These are phyloP conservation scores for Lagodon rhomboides DNA, from an alignment of 2,797 vertebrate species.

Conservation along the genomic window DNA sequence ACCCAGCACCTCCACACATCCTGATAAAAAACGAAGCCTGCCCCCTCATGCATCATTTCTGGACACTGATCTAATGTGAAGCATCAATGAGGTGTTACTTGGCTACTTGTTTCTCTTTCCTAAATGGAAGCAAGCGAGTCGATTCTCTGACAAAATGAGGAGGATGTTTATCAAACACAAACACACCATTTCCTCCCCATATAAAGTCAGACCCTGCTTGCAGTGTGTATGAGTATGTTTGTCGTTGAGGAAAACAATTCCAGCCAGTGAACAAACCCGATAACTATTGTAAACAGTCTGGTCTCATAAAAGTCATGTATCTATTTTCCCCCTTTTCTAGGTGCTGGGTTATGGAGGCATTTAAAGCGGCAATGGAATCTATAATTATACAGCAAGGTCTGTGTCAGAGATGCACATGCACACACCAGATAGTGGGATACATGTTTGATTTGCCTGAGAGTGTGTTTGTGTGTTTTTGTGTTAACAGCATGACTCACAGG, in stretches of 20 bases:
- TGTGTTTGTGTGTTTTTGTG: constrained; percentile 59
- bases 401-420: constrained; percentile 33
- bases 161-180: constrained; percentile 1
- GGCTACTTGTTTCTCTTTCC: background rate
- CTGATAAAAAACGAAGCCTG: constrained; percentile 34
- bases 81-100: background rate
- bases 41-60: constrained; percentile 30
- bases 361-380: constrained; percentile 17
- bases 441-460: constrained; percentile 35
- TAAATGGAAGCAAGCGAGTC: background rate
- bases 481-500: constrained; percentile 68
- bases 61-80: constrained; percentile 9
- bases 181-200: background rate
- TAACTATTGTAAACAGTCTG: background rate
- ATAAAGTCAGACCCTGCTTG: background rate
- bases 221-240: constrained; percentile 2
- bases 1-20: constrained; percentile 39
- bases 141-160: constrained; percentile 1
- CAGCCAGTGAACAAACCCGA: constrained; percentile 1
- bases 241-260: constrained; percentile 12
- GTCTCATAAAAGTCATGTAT: background rate
- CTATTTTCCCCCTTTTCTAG: background rate
- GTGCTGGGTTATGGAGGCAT: background rate
- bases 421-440: constrained; percentile 17
- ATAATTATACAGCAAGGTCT: constrained; percentile 39